phyloP scores from a whole-genome alignment of 2,797 vertebrate species.

The Potorous gilbertii region DNA sequence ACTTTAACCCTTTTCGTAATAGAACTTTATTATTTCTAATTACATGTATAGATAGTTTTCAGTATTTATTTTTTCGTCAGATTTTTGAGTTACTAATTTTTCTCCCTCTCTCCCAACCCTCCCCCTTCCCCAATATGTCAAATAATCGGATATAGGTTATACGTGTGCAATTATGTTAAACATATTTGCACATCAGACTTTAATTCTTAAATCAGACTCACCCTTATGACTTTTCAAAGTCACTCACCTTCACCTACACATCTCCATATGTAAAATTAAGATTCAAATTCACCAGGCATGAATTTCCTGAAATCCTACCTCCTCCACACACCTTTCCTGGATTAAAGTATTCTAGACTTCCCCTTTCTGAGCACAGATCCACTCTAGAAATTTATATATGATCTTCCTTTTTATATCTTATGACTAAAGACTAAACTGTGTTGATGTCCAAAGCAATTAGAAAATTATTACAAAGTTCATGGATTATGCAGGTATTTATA shows the following conservation, averaged over 20 bases:
- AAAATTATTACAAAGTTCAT: rapidly evolving
- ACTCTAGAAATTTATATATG: neutral
- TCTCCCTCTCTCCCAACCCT: neutral
- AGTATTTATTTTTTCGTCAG: neutral
- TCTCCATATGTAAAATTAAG: conserved; percentile 9
- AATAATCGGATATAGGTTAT: neutral
- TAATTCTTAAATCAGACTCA: neutral
- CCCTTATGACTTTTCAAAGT: neutral
- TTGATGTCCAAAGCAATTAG: neutral
- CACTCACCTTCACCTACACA: neutral
- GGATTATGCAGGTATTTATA: rapidly evolving
- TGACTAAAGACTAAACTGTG: neutral
- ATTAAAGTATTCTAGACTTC: neutral
- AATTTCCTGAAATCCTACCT: neutral
- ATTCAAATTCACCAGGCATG: neutral
- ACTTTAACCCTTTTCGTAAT: neutral
- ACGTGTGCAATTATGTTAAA: neutral
- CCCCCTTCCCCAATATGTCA: neutral
- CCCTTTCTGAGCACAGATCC: neutral
- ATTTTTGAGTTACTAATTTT: neutral
- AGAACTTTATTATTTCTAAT: neutral
- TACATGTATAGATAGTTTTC: neutral
- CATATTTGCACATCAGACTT: neutral
- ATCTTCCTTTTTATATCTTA: neutral
- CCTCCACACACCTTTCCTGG: neutral